Base-by-base conservation (phyloP, 2,888 invertebrate species). In the Cecidostiba fungosa region DNA sequence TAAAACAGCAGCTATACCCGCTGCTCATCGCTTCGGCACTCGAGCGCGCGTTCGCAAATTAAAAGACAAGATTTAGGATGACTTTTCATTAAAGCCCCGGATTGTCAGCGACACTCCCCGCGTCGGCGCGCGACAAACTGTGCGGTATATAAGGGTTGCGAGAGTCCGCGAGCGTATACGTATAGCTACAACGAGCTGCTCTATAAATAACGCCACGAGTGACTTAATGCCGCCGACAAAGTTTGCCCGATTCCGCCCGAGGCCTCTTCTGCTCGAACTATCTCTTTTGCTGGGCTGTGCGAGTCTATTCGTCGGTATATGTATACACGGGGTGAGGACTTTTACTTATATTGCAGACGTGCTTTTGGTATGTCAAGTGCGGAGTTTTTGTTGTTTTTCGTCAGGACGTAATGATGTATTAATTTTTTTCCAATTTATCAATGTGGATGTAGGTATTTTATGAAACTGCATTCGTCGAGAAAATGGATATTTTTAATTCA, bases 201-300 rank as follows among this genome's bases (percentile, higher is more conserved):
- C 91, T 90, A 92, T 92, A 91, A 91, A 91, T 92, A 91, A 92
- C 90, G 88, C 89, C 89, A 89, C 89, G 88, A 90, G 89, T 90
- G 91, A 91, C 91, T 91, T 91, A 90, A 91, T 91, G 89, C 90
- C 89, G 88, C 85, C 89, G 89, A 88, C 87, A 88, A 91, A 91
- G 88, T 91, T 91, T 88, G 81, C 88, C 85, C 88, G 89, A 89
- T 88, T 88, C 87, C 77, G 78, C 87, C 32, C 85, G 86, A 39
- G 81, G 87, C 85, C 85, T 84, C 86, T 87, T 86, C 43, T 66
- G 62, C 77, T 72, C 77, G 69, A 54, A 59, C 70, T 70, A 8
- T 66, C 85, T 78, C 78, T 77, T 72, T 77, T n/a, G 36, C 19
- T 69, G 12, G n/a, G n/a, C n/a, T 43, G 43, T 10, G 43, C 43